Conservation (phyloP, 1,140 invertebrate genomes). For the Magallana ariakensis region DNA sequence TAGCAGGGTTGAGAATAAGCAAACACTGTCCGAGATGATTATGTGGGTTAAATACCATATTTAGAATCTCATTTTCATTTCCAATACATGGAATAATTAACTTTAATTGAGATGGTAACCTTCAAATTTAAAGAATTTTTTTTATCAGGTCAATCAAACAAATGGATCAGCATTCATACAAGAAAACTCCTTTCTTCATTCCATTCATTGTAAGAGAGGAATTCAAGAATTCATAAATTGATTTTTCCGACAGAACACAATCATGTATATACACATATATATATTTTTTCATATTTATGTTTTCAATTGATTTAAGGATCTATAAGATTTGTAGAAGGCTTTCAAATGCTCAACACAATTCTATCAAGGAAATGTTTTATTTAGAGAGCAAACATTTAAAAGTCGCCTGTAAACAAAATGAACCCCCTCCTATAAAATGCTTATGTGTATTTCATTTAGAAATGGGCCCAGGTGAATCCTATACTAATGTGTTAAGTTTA, state of each 20-base stretch:
- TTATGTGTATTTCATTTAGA: constrained; percentile 3
- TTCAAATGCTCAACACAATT: constrained; percentile 1
- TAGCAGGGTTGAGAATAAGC: background rate
- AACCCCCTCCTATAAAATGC: too few relatives aligned
- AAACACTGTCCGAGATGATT: background rate
- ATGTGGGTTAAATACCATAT: background rate
- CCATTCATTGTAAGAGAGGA: background rate
- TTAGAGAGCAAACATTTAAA: constrained; percentile 11
- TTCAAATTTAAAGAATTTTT: background rate
- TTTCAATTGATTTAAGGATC: constrained; percentile 6
- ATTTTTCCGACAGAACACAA: background rate
- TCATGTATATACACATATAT: background rate
- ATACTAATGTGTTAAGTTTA: background rate
- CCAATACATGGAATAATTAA: background rate
- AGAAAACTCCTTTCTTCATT: background rate
- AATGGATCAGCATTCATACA: background rate
- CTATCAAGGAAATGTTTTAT: background rate
- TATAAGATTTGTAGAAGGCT: background rate
- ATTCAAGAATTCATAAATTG: background rate
- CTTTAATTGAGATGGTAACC: constrained; percentile 12
- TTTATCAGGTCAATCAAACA: background rate
- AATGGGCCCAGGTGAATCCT: background rate
- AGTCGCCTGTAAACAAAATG: background rate
- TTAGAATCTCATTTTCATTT: constrained; percentile 15
- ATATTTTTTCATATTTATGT: background rate